Evolutionary conservation across 2,797 vertebrate species (phyloP).

Genomic region (Chelon labrosus): DNA sequence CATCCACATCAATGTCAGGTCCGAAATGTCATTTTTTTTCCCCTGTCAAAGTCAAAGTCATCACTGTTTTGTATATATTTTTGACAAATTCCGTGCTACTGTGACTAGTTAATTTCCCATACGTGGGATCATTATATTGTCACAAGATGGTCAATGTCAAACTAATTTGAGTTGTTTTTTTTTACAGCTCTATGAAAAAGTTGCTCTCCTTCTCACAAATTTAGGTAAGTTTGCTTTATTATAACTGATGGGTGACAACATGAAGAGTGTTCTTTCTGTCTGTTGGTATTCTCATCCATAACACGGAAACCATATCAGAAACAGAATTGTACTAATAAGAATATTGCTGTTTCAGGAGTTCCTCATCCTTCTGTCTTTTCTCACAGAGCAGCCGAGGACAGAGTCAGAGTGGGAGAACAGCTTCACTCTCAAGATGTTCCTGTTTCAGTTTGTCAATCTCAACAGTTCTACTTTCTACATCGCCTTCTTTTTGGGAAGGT

Average conservation of each 20-base stretch:
- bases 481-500: constrained; percentile 96
- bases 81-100: no score
- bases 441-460: constrained; percentile 97
- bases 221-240: constrained; percentile 87
- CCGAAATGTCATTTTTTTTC: no score
- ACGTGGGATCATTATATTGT: no score
- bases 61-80: no score
- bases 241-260: not conserved
- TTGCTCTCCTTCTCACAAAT: constrained; percentile 94
- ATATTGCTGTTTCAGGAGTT: not conserved
- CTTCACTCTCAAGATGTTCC: constrained; percentile 97
- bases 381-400: constrained; percentile 94
- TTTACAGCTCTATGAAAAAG: constrained; percentile 94
- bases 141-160: not conserved
- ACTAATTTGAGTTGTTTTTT: constrained; percentile 15
- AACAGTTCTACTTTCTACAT: constrained; percentile 98
- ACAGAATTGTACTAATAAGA: no score
- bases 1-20: no score
- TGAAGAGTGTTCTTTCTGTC: not conserved
- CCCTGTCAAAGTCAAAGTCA: no score
- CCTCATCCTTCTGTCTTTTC: not conserved
- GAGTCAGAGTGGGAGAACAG: constrained; percentile 98
- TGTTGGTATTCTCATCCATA: no score
- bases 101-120: no score
- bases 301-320: not conserved